Percentiles rank a stretch among this genome's conserved stretches.
These are phyloP conservation scores for Montipora sp. DNA, from an alignment of 64 coral and sea anemone genomes.

Conservation along the genomic window DNA sequence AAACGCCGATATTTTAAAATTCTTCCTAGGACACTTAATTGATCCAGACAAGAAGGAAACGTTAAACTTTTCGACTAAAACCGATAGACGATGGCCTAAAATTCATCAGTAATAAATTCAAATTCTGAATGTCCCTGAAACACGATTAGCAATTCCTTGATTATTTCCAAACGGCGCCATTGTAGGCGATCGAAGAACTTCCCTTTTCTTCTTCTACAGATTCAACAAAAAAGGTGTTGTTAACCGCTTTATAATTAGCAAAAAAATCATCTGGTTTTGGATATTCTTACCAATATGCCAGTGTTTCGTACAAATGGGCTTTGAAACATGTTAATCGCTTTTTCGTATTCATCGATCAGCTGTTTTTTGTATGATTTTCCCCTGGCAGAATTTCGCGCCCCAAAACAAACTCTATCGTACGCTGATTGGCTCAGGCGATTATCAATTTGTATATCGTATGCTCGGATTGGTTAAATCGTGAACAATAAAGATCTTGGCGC, in stretches of 20 bases:
- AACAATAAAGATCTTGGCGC: background rate
- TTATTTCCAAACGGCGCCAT: background rate
- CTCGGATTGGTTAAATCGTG: background rate
- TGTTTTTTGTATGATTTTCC: background rate
- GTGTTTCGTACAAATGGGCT: background rate
- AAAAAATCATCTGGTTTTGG: background rate
- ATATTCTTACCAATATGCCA: background rate
- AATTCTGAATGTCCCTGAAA: background rate
- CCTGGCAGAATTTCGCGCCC: slow-evolving; percentile 20
- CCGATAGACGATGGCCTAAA: background rate
- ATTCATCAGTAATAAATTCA: background rate
- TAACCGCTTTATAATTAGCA: background rate
- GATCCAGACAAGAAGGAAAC: background rate
- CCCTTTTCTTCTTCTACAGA: background rate
- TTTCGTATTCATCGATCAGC: slow-evolving; percentile 17
- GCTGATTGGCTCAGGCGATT: background rate
- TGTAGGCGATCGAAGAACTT: background rate
- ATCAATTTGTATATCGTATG: background rate
- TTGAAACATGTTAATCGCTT: slow-evolving; percentile 42
- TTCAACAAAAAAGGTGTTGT: background rate
- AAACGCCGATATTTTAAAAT: too few species aligned
- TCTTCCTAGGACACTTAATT: too few species aligned
- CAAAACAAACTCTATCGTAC: background rate
- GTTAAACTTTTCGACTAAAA: background rate
- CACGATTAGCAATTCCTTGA: background rate